These are phyloP conservation scores for Aphelenchoides besseyi DNA, from an alignment of 1,140 invertebrate genomes.

Conservation along the genomic window DNA sequence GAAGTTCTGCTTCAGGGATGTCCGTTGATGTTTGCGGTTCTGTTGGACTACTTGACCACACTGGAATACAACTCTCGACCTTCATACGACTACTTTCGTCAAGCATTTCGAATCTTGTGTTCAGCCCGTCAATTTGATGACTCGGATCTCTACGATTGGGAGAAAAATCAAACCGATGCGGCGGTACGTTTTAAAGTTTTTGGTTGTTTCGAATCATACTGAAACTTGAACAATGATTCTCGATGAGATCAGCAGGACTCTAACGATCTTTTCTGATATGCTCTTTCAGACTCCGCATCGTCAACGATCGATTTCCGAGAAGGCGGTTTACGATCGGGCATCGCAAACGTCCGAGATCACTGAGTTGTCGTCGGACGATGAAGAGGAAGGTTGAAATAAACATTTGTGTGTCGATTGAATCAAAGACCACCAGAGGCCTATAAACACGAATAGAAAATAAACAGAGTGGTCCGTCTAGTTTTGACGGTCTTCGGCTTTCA, in stretches of 20 bases:
- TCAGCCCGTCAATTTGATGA: not conserved
- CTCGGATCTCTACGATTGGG: conserved; percentile 6
- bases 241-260: too few species aligned
- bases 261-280: not conserved
- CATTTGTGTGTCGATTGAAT: too few species aligned
- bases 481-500: too few species aligned
- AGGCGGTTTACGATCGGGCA: not conserved
- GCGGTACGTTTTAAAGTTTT: not conserved
- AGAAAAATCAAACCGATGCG: not conserved
- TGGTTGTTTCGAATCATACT: too few species aligned
- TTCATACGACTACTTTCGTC: conserved; percentile 13
- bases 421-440: too few species aligned
- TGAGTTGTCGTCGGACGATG: not conserved
- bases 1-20: not conserved
- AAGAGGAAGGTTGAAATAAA: too few species aligned
- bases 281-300: not conserved
- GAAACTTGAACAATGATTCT: too few species aligned
- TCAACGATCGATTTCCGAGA: not conserved
- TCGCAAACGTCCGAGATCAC: not conserved
- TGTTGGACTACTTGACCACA: not conserved
- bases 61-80: conserved; percentile 9
- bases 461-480: too few species aligned
- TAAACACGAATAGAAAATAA: too few species aligned
- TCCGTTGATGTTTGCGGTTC: conserved; percentile 6
- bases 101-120: not conserved